Base-by-base conservation (phyloP, 2,888 invertebrate species). In the Camptogramma bilineatum region DNA sequence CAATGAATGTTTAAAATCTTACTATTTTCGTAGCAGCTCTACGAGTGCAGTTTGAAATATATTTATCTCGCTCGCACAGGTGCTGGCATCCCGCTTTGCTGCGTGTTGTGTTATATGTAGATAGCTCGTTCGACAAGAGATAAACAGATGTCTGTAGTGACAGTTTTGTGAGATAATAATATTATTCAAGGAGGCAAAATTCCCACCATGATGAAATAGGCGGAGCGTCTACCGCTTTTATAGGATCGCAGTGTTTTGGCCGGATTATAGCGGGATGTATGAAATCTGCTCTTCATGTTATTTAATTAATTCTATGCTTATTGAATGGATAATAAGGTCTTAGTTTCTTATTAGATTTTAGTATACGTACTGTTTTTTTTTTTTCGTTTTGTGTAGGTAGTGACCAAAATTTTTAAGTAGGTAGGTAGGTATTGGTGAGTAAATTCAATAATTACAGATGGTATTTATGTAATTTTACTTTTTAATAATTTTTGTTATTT, bases 181-280 rank as follows among this genome's bases (percentile, higher is more conserved):
- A 56, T 48, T 46, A 56, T 56, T 53, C 48, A 44, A 78, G 77
- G 74, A 79, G 77, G 79, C 78, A 56, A 76, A 79, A 76, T 88
- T 89, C 91, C 64, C 87, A 88, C 92, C 93, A 93, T 93, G 81
- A 90, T 89, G 90, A 80, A 93, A 92, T 80, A 90, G 93, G 93
- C 91, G 93, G 88, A 85, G 92, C 89, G 72, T 79, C 74, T 71
- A 75, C 69, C 74, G 69, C 70, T 71, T 81, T 81, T 77, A 76
- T 73, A 63, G 65, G 62, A 73, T 75, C 70, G 62, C 66, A 79
- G 77, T 76, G 69, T 68, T 75, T 69, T 72, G 55, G 70, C 72
- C 70, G 62, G 75, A 82, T 85, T 81, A 82, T 81, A 76, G 79
- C 73, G 75, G 78, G 71, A 76, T 76, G 69, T 71, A 73, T 66